Evolutionary conservation across 2,113 vertebrate genomes (phyloP), one percentile per base, ranked within the genome.

Genomic region (Grallaria varia): DNA sequence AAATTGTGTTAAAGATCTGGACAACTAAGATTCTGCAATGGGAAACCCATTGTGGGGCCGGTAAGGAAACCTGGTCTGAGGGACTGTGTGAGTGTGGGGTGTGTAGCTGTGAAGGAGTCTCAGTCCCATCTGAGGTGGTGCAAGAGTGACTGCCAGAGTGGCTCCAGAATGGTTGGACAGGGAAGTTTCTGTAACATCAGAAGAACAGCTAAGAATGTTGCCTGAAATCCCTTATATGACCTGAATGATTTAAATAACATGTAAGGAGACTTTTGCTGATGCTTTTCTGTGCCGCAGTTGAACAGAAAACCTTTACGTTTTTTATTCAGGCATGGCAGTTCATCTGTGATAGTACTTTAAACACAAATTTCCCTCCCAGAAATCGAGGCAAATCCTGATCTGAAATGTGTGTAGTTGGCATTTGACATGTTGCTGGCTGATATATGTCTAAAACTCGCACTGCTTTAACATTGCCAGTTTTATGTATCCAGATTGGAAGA

Each of bases 81-180:
- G 19, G 52, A 50, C 5, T 40, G 59, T 27, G 35, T 12, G 68
- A 67, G 37, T 17, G 15, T 12, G 23, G 17, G 42, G 9, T 12
- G 58, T 31, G 49, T 4, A 25, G 21, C 24, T 73, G 37, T 23
- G 25, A 50, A 49, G 24, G 50, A 31, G 8, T 12, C 12, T 58
- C 0, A 1, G 15, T 37, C 31, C 42, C 27, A 8, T 10, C 12
- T 42, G 59, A 23, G 37, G 68, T 1, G 2, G 8, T 39, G 44
- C 12, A 25, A 52, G 37, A 4, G 6, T 28, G 30, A 50, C 31
- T 8, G 4, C 17, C 42, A 27, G 50, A 37, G 44, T 3, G 49
- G 17, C 27, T 62, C 37, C 37, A 28, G 37, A 27, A 33, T 44
- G 37, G 18, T 1, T 3, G 1, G 37, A 31, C 23, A 39, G 44